phyloP scores from a whole-genome alignment of 2,888 invertebrate species.

The Globia sparganii region DNA sequence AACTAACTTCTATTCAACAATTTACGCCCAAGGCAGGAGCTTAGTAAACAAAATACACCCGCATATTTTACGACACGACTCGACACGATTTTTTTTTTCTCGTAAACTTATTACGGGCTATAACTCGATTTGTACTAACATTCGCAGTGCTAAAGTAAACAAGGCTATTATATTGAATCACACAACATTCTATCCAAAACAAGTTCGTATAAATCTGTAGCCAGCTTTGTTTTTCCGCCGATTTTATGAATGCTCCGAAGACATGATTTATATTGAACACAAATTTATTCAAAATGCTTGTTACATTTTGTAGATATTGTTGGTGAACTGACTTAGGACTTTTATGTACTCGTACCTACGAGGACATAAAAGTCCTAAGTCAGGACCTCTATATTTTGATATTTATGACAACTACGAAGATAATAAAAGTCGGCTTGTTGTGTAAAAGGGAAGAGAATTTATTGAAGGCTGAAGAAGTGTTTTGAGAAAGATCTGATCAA shows the following conservation, averaged over 20 bases:
- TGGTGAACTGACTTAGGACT: constrained; percentile 38
- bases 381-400: constrained; percentile 30
- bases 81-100: constrained; percentile 54
- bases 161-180: constrained; percentile 68
- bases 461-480: constrained; percentile 23
- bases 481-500: constrained; percentile 8
- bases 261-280: constrained; percentile 62
- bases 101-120: constrained; percentile 62
- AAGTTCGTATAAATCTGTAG: constrained; percentile 66
- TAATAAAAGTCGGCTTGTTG: constrained; percentile 22
- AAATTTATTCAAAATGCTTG: constrained; percentile 60
- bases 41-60: constrained; percentile 48
- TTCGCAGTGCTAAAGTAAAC: constrained; percentile 69
- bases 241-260: constrained; percentile 61
- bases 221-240: constrained; percentile 63
- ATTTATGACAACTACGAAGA: constrained; percentile 34
- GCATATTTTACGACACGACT: constrained; percentile 47
- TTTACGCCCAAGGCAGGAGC: constrained; percentile 28
- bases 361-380: too few species aligned
- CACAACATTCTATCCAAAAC: constrained; percentile 64
- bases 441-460: constrained; percentile 22
- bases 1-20: constrained; percentile 51
- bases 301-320: constrained; percentile 41
- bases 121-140: constrained; percentile 73
- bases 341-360: too few species aligned